Base-by-base conservation (phyloP, 1,140 invertebrate species). In the Platorchestia sp. region DNA sequence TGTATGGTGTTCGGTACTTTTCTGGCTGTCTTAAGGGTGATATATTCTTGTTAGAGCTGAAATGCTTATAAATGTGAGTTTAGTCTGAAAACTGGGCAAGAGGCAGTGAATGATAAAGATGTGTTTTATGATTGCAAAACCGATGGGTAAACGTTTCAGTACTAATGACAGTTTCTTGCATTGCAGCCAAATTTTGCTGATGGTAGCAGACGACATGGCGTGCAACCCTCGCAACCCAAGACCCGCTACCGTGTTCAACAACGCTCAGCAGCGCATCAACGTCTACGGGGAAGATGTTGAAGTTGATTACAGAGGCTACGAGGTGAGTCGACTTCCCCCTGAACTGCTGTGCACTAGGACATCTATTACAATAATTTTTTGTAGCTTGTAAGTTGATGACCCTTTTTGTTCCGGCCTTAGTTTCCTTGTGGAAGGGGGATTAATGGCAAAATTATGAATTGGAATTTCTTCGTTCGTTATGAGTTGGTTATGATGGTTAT, bases 151-250 rank as follows among this genome's bases (percentile, higher is more conserved):
- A 75, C 14, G 59, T 75, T 75, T 75, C 27, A 75, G 14, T 75
- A 1, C 59, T 75, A 75, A 27, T 75, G 1, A 3, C 14, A 36
- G 59, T 75, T 10, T 75, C 27, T 89, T 41, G 86, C 40, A 22
- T 75, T 22, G 86, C 91, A 96, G 96, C 53, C 97, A 98, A 95
- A 99, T 99, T 95, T 99, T 99, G 96, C 97, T 99, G 75, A 99
- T 99, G 99, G 98, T 99, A 93, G 99, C 99, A 44, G 99, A 99
- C 97, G 99, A 99, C 97, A 99, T 99, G 99, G 99, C 99, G 0
- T 99, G 99, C 97, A 99, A 99, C 97, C 98, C 99, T 0, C 97
- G 99, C 96, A 99, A 99, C 97, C 99, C 99, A 7, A 97, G 99
- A 45, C 99, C 99, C n/a, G 99, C 99, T 0, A 99, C 99, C 6